A percentile compares a stretch with the other conserved stretches of the same genome.
Evolutionary conservation across 2,113 vertebrate species (phyloP).

Genomic region (Thunnus maccoyii): DNA sequence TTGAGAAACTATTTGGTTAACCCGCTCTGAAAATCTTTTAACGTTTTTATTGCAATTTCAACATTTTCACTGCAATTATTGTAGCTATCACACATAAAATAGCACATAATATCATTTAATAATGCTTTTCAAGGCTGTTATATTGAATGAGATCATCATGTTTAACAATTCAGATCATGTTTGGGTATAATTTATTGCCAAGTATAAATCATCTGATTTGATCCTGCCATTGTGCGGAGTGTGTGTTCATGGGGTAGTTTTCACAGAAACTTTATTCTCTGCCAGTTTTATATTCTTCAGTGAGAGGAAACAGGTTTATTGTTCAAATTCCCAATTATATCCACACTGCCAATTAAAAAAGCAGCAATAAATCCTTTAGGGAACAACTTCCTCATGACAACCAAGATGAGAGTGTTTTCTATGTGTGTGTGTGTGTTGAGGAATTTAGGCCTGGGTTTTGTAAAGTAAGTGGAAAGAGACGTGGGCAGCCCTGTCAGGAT

Average conservation of each 20-base stretch:
- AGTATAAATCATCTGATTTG: conserved; percentile 43
- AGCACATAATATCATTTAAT: conserved; percentile 57
- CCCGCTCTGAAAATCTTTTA: conserved; percentile 43
- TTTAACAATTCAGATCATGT: conserved; percentile 27
- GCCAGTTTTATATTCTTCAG: conserved; percentile 26
- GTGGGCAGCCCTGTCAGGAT: conserved; percentile 58
- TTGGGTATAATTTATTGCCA: conserved; percentile 26
- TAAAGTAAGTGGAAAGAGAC: conserved; percentile 62
- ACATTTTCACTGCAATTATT: conserved; percentile 67
- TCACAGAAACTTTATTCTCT: conserved; percentile 13
- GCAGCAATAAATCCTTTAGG: conserved; percentile 48
- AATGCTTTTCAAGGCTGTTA: conserved; percentile 43
- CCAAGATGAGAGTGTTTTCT: conserved; percentile 37
- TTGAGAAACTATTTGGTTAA: conserved; percentile 49
- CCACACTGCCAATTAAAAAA: conserved; percentile 46
- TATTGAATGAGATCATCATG: conserved; percentile 52
- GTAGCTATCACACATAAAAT: conserved; percentile 27
- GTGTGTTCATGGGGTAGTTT: conserved; percentile 17
- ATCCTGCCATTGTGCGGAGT: conserved; percentile 16
- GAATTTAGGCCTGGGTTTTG: conserved; percentile 67
- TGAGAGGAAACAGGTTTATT: conserved; percentile 46
- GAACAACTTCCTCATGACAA: conserved; percentile 41
- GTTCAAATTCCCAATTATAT: conserved; percentile 46
- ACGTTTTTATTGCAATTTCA: conserved; percentile 56
- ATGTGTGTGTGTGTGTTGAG: conserved; percentile 20